A percentile compares a stretch with the other conserved stretches of the same genome.
Conservation (phyloP, 2,113 vertebrate species). For the Nyctereutes procyonoides region DNA sequence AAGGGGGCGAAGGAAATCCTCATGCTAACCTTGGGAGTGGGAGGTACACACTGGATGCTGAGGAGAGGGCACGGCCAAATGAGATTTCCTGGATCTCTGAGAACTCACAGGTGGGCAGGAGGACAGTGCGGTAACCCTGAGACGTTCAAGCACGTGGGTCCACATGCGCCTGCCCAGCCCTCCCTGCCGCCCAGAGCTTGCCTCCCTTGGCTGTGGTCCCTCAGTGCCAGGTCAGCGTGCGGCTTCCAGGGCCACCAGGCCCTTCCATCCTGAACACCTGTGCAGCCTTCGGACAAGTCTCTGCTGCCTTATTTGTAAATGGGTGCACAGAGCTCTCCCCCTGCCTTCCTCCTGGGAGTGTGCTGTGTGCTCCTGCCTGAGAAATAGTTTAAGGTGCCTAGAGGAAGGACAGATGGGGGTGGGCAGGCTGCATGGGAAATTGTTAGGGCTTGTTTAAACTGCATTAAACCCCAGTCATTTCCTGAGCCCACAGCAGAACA, state of each 20-base stretch:
- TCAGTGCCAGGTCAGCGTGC: background rate
- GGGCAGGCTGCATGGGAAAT: background rate
- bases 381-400: background rate
- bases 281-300: background rate
- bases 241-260: background rate
- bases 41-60: background rate
- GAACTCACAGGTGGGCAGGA: background rate
- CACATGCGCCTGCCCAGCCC: background rate
- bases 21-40: background rate
- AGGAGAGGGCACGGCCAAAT: background rate
- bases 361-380: background rate
- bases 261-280: background rate
- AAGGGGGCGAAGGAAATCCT: background rate
- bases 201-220: background rate
- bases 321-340: rapidly evolving
- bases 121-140: too few species aligned
- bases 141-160: rapidly evolving
- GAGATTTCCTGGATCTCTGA: background rate
- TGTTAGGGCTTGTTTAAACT: conserved; percentile 36
- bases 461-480: conserved; percentile 55
- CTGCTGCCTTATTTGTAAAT: background rate
- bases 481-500: conserved; percentile 54
- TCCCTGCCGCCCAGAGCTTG: background rate
- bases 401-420: background rate
- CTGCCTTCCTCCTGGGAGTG: background rate